Evolutionary conservation across 2,888 invertebrate genomes (phyloP).

Genomic region (Baccha elongata): DNA sequence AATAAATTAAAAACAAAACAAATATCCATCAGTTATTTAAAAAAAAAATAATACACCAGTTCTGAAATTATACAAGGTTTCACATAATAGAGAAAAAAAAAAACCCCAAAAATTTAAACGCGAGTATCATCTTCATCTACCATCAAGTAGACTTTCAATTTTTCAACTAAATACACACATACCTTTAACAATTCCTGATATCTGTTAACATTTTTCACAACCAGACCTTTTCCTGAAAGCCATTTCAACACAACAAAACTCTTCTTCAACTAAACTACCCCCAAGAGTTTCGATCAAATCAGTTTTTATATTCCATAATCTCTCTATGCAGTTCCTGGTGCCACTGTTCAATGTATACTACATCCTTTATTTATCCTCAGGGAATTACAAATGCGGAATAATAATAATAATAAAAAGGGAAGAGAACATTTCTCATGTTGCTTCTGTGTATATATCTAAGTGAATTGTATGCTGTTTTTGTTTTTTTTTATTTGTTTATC

Average conservation of each 20-base stretch:
- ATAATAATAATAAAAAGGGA: constrained; percentile 15
- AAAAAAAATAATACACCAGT: no score
- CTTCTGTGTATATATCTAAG: background rate
- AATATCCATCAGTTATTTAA: no score
- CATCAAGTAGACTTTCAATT: background rate
- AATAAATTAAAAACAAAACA: no score
- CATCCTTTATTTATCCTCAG: constrained; percentile 10
- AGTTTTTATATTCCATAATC: constrained; percentile 43
- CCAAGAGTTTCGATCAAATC: constrained; percentile 44
- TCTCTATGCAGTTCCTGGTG: background rate
- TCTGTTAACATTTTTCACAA: constrained; percentile 15
- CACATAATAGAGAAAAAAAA: no score
- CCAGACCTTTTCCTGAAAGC: background rate
- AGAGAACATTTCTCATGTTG: constrained; percentile 32
- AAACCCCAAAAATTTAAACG: no score
- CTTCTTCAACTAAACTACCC: constrained; percentile 21
- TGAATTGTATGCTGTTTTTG: constrained; percentile 18
- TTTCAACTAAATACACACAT: background rate
- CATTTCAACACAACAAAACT: background rate
- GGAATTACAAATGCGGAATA: constrained; percentile 31
- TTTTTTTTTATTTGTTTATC: constrained; percentile 4
- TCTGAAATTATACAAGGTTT: no score
- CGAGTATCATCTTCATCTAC: no score
- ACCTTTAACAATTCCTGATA: background rate
- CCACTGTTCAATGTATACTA: constrained; percentile 5